phyloP scores from a whole-genome alignment of 92 coral and sea anemone species.

The Epizoanthus fatuus region DNA sequence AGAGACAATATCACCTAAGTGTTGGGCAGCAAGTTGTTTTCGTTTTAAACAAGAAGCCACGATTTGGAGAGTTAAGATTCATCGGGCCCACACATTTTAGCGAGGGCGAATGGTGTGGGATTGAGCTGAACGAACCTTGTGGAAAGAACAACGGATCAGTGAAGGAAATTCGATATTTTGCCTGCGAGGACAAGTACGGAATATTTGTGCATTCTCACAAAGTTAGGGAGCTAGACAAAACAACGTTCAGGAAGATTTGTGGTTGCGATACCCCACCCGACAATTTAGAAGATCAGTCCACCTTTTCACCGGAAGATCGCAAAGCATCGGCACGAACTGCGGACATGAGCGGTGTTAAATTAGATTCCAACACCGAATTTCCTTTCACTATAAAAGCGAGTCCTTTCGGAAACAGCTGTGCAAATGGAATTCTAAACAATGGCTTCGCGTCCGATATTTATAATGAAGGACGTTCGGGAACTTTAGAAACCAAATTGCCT shows the following conservation, averaged over 20 bases:
- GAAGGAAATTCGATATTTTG: slow-evolving; percentile 90
- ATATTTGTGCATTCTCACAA: slow-evolving; percentile 96
- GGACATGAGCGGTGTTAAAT: background rate
- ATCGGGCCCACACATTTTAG: slow-evolving; percentile 93
- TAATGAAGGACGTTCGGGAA: background rate
- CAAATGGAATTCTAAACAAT: slow-evolving; percentile 20
- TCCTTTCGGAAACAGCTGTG: slow-evolving; percentile 21
- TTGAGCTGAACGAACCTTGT: slow-evolving; percentile 84
- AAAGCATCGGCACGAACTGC: background rate
- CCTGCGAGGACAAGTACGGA: slow-evolving; percentile 87
- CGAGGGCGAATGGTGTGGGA: slow-evolving; percentile 96
- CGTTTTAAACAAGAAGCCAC: slow-evolving; percentile 83
- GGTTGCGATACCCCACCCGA: background rate
- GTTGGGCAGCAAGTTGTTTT: slow-evolving; percentile 90
- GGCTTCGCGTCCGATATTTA: slow-evolving; percentile 18
- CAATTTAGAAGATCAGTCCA: background rate
- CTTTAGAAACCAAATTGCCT: slow-evolving; percentile 20
- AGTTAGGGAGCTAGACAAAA: slow-evolving; percentile 73
- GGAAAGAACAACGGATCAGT: slow-evolving; percentile 99
- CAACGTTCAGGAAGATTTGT: background rate
- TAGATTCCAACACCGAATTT: background rate
- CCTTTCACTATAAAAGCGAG: background rate
- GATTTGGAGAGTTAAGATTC: slow-evolving; percentile 83
- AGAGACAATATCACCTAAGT: slow-evolving; percentile 41
- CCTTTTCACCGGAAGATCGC: background rate